A percentile compares a stretch with the other conserved stretches of the same genome.
phyloP scores from a whole-genome alignment of 2,797 vertebrate genomes.

The Pagetopsis macropterus region DNA sequence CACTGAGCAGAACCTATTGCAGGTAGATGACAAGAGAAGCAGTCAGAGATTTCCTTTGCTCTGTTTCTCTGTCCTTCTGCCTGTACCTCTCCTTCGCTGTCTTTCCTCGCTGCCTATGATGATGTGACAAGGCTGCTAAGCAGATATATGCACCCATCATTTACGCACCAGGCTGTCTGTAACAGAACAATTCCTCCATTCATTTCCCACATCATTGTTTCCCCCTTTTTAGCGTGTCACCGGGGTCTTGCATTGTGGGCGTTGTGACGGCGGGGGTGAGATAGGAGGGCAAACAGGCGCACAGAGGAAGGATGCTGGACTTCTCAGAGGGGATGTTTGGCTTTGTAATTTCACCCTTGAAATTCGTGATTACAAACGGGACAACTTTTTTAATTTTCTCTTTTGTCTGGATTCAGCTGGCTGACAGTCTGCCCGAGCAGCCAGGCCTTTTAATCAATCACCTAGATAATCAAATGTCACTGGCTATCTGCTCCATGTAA shows the following conservation, averaged over 20 bases:
- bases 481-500: conserved; percentile 99
- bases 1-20: conserved; percentile 71
- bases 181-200: conserved; percentile 82
- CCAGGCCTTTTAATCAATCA: conserved; percentile 99
- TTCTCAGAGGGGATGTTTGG: conserved; percentile 89
- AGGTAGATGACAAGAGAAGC: conserved; percentile 71
- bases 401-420: conserved; percentile 97
- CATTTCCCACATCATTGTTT: conserved; percentile 82
- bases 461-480: conserved; percentile 99
- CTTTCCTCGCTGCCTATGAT: conserved; percentile 52
- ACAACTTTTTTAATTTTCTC: conserved; percentile 99
- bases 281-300: conserved; percentile 73
- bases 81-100: conserved; percentile 29
- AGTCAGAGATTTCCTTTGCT: conserved; percentile 58
- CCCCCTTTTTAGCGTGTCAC: conserved; percentile 65
- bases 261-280: conserved; percentile 73
- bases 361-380: conserved; percentile 99
- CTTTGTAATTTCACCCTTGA: conserved; percentile 99
- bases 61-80: conserved; percentile 47
- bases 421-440: conserved; percentile 95
- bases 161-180: conserved; percentile 77
- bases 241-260: conserved; percentile 59
- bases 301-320: conserved; percentile 75
- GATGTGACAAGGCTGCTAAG: conserved; percentile 74
- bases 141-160: conserved; percentile 69